Base-by-base conservation (phyloP, 1,140 invertebrate genomes). In the Panagrolaimus sp. region DNA sequence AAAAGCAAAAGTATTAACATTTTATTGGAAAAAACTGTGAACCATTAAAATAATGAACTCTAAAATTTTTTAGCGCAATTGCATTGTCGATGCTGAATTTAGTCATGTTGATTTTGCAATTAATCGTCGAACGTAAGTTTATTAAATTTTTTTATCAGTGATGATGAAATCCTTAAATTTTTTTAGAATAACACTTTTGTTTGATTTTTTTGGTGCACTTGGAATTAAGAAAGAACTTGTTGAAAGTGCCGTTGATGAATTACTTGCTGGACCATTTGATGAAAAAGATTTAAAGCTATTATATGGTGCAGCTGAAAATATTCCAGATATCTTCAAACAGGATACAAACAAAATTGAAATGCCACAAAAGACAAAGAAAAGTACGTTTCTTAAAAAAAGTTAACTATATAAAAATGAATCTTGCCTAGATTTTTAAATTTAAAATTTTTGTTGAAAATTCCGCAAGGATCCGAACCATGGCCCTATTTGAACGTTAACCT, bases 41-140 rank as follows among this genome's bases (percentile, higher is more conserved):
- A n/a, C n/a, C n/a, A n/a, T n/a, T n/a, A n/a, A n/a, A n/a, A n/a
- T n/a, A n/a, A n/a, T n/a, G n/a, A n/a, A n/a, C n/a, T n/a, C n/a
- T n/a, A n/a, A n/a, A n/a, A n/a, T 61, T 67, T 77, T 82, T 64
- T 74, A 87, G 84, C 86, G 83, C 7, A 86, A 87, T 69, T 83
- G 86, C 38, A 85, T 84, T 69, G 84, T 89, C n/a, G 85, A 87
- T 65, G 88, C 96, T 7, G 90, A 95, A 81, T 94, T 96, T 82
- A 95, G 92, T 81, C 90, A 91, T 75, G 84, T 97, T 51, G 92
- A 95, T 80, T 86, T 94, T 42, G 89, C 91, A 11, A 88, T 96
- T 25, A 95, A 91, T 82, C 89, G 93, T 16, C 82, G 94, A 80
- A 92, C 92, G 25, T 96, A 92, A 38, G 31, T 38, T 4, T 38